Evolutionary conservation across 2,797 vertebrate species (phyloP), one percentile per base, ranked within the genome.

Genomic region (Amblyopsis hoosieri): DNA sequence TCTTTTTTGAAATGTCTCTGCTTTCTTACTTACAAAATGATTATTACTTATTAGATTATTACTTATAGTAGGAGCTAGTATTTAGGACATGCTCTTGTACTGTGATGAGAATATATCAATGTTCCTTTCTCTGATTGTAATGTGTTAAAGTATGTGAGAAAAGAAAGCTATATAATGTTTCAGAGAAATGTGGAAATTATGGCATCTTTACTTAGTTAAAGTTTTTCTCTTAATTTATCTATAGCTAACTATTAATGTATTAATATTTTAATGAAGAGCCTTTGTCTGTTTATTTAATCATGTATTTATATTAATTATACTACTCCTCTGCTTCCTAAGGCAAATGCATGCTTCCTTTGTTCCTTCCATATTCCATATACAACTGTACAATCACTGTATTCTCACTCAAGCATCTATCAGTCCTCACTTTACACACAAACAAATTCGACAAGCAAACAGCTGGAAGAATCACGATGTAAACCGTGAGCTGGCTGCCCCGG

Each of bases 381-480:
- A 1, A 47, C 1, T 47, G 11, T 33, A 61, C 47, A 50, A 47
- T 56, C 13, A 48, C 47, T 13, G 47, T n/a, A 64, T 57, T 62
- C 37, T 54, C 15, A 48, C 12, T 47, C 10, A 51, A 37, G 14
- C 10, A n/a, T 10, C 15, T 52, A 4, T 29, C 37, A 23, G 17
- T 8, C 47, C n/a, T 54, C 42, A 31, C 5, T 54, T 66, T 31
- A 48, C 15, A 52, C 19, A 72, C 17, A 61, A 19, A 65, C 6
- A 64, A 23, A 8, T 19, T 49, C 14, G 66, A 61, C 49, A 61
- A 54, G 59, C 11, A 58, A 14, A n/a, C 48, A 62, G 12, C 31
- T 52, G 46, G 13, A 14, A 51, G 12, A 7, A 13, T 8, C 23
- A 46, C 8, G 17, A 13, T 33, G 6, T 58, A 51, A 51, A 61